Evolutionary conservation across 2,113 vertebrate species (phyloP).

Genomic region (Ochotona princeps): DNA sequence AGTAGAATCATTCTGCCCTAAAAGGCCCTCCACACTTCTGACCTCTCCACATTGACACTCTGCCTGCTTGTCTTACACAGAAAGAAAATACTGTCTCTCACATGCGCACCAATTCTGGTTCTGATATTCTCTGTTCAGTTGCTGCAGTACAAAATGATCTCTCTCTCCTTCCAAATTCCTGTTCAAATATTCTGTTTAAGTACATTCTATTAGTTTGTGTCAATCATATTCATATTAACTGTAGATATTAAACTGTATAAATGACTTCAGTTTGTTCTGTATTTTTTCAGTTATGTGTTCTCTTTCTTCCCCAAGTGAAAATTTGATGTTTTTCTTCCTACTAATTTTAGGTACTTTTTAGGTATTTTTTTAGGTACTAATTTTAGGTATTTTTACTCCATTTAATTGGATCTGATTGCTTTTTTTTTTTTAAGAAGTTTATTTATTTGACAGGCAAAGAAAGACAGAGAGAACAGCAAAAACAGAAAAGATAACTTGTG

Average conservation of each 20-base stretch:
- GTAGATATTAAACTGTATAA: not conserved
- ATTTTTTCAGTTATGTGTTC: not conserved
- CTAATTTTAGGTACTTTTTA: conserved; percentile 12
- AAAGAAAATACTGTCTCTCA: not conserved
- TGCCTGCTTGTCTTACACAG: not conserved
- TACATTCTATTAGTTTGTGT: not conserved
- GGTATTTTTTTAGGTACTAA: too few relatives aligned
- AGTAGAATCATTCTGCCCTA: not conserved
- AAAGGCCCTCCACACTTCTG: not conserved
- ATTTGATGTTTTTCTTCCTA: not conserved
- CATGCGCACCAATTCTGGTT: not conserved
- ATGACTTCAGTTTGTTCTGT: not conserved
- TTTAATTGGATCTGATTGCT: not conserved
- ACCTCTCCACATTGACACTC: not conserved
- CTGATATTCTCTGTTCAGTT: not conserved
- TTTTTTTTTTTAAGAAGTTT: not conserved
- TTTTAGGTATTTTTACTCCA: not conserved
- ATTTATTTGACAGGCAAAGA: too few relatives aligned
- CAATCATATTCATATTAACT: not conserved
- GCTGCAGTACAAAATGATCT: not conserved
- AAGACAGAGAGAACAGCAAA: too few relatives aligned
- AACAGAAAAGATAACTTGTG: too few relatives aligned
- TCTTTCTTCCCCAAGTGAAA: not conserved
- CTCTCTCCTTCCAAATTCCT: not conserved
- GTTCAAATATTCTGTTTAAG: too few relatives aligned